Percentiles rank a stretch among this genome's conserved stretches.
Conservation (phyloP, 1,140 invertebrate genomes). For the Marisa cornuarietis region DNA sequence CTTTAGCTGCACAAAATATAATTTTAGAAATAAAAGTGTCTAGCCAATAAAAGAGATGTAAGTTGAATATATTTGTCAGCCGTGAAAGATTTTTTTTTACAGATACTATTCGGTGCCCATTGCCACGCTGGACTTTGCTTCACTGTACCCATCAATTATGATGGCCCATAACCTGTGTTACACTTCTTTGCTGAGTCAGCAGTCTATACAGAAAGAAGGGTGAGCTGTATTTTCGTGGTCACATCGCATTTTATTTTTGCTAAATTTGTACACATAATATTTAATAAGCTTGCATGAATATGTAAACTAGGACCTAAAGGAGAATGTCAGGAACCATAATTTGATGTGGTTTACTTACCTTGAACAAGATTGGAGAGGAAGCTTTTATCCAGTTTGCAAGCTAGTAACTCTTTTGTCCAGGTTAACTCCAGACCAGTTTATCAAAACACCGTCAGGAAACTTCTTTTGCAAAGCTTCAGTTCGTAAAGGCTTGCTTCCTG, state of each 20-base stretch:
- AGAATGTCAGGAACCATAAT: no score
- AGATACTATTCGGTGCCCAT: conserved; percentile 95
- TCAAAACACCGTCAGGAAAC: conserved; percentile 90
- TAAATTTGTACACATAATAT: neutral
- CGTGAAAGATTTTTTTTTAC: conserved; percentile 27
- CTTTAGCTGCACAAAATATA: no score
- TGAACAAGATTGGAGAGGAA: no score
- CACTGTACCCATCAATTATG: conserved; percentile 99
- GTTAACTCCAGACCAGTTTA: conserved; percentile 78
- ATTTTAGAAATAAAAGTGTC: no score
- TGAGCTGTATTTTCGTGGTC: conserved; percentile 33
- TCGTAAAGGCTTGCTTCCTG: conserved; percentile 91
- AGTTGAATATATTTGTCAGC: no score
- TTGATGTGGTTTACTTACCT: no score
- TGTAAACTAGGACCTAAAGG: neutral
- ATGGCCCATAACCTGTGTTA: conserved; percentile 99
- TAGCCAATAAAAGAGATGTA: no score
- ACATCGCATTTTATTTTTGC: neutral
- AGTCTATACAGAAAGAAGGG: conserved; percentile 54
- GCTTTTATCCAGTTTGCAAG: neutral
- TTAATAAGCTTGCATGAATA: neutral
- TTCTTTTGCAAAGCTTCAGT: conserved; percentile 86
- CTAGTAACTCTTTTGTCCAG: conserved; percentile 50
- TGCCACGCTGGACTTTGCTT: conserved; percentile 99
- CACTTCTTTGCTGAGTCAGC: conserved; percentile 82